Evolutionary conservation across 2,888 invertebrate species (phyloP).

Genomic region (Ochropleura leucogaster): DNA sequence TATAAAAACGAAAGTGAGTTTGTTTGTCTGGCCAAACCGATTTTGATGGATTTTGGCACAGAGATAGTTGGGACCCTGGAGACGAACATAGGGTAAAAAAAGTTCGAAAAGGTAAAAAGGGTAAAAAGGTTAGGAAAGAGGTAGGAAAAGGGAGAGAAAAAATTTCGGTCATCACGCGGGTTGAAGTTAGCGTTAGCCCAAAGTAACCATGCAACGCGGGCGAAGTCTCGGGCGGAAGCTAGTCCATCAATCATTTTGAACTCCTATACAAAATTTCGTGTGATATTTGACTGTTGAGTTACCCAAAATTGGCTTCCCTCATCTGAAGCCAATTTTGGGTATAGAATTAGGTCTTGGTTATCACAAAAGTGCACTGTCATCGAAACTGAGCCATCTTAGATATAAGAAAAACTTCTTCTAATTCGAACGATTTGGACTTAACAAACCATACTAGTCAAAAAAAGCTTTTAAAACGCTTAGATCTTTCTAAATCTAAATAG

Average conservation of each 20-base stretch:
- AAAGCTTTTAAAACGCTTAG: neutral
- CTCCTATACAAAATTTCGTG: neutral
- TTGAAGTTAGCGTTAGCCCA: too few species aligned
- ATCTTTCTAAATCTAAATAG: conserved; percentile 5
- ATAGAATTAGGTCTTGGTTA: neutral
- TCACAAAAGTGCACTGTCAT: neutral
- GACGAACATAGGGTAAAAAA: too few species aligned
- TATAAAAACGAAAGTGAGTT: too few species aligned
- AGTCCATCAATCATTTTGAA: neutral
- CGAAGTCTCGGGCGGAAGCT: too few species aligned
- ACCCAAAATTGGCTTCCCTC: neutral
- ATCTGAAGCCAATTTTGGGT: neutral
- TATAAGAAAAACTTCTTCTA: neutral
- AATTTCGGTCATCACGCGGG: too few species aligned
- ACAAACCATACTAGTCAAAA: neutral
- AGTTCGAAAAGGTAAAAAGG: too few species aligned
- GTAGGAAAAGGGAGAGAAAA: too few species aligned
- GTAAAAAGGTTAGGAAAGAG: too few species aligned
- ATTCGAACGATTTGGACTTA: neutral
- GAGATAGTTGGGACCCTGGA: too few species aligned
- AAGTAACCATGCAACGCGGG: too few species aligned
- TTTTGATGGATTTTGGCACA: too few species aligned
- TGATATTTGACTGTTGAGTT: neutral
- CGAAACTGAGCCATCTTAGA: neutral
- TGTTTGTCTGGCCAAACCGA: too few species aligned